Base-by-base conservation (phyloP, 2,797 vertebrate genomes). In the Eremophila alpestris region DNA sequence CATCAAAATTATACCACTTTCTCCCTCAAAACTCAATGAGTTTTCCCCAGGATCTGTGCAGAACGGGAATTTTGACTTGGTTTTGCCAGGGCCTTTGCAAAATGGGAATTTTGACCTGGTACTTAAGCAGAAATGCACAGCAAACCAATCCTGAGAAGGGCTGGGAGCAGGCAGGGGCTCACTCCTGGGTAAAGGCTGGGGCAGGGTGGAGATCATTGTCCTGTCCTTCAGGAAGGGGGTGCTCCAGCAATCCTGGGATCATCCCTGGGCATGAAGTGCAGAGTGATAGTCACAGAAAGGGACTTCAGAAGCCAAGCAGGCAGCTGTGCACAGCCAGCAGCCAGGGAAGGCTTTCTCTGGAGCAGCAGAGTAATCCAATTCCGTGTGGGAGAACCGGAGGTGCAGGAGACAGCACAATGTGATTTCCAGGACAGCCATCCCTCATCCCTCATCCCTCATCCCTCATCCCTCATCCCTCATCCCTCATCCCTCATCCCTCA, bases 31-130 rank as follows among this genome's bases (percentile, higher is more conserved):
- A 9, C 4, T 0, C 26, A 55, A 5, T 16, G 51, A 40, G 41
- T 60, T 59, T 58, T 0, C 40, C 23, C 29, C 52, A 18, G 24
- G 27, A 45, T n/a, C 32, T 58, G 5, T 49, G 20, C 51, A 49
- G 59, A 58, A 27, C 0, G 1, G n/a, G 21, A 46, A 48, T 51
- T 65, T 54, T 45, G 30, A 32, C 6, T 36, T 1, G 0, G 17
- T 71, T 83, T 65, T 26, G 16, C 34, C 49, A 55, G 5, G 12
- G 41, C 16, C 27, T 43, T 49, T 8, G 11, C 30, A 51, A 51
- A 68, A 24, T 0, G 4, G 27, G n/a, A 36, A 43, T 60, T 88
- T 65, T 63, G 30, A 10, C 11, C 43, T 83, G 7, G 30, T 27
- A 4, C 5, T 48, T 59, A 12, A 71, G 23, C 27, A 41, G 34